Conservation (phyloP, 2,888 invertebrate species). For the Entomobrya multifasciata region DNA sequence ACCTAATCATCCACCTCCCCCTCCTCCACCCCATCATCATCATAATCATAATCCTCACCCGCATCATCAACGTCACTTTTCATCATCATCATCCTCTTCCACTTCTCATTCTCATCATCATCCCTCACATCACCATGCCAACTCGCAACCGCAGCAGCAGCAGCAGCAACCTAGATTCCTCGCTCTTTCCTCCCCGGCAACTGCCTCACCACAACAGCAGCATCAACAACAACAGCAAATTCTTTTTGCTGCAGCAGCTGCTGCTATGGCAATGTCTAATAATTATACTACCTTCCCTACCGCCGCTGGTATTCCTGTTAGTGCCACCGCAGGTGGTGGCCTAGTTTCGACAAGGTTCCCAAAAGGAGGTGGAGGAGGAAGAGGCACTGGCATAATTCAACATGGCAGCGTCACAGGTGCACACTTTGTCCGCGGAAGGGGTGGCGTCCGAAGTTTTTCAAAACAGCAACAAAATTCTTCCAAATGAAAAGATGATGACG, state of each 20-base stretch:
- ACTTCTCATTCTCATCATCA: slow-evolving; percentile 19
- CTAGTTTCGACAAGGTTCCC: neutral
- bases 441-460: slow-evolving; percentile 30
- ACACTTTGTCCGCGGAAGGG: neutral
- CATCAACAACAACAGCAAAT: slow-evolving; percentile 59
- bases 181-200: slow-evolving; percentile 44
- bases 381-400: slow-evolving; percentile 21
- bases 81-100: neutral
- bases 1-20: too few species aligned
- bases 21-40: neutral
- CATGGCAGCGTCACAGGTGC: slow-evolving; percentile 61
- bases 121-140: neutral
- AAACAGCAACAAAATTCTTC: slow-evolving; percentile 57
- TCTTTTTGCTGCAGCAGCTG: slow-evolving; percentile 60
- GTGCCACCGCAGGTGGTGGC: neutral
- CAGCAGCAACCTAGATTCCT: slow-evolving; percentile 48
- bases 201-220: slow-evolving; percentile 47
- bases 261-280: slow-evolving; percentile 62
- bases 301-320: neutral
- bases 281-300: slow-evolving; percentile 38
- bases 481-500: slow-evolving; percentile 21
- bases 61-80: neutral
- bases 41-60: slow-evolving; percentile 31
- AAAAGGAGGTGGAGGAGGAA: slow-evolving; percentile 21
- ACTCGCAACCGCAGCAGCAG: neutral